A percentile compares a stretch with the other conserved stretches of the same genome.
Conservation (phyloP, 1,140 invertebrate species). For the Homarus americanus region DNA sequence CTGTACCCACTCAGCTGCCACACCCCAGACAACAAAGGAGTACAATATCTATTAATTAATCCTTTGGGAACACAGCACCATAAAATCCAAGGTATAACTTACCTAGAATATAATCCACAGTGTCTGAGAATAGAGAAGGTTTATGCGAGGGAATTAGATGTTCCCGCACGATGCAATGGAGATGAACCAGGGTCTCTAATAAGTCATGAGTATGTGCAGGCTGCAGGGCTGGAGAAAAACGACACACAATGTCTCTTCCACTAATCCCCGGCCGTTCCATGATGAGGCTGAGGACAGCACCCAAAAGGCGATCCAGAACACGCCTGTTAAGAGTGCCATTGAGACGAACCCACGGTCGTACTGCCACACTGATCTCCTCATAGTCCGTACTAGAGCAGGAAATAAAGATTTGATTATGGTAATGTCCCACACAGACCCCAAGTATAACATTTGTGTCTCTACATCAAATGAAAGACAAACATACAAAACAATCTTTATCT, state of each 20-base stretch:
- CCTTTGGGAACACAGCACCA: too few relatives aligned
- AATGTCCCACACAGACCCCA: too few relatives aligned
- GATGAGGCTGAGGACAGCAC: conserved; percentile 83
- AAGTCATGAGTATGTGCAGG: conserved; percentile 78
- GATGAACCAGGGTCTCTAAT: conserved; percentile 78
- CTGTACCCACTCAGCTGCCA: too few relatives aligned
- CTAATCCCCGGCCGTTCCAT: conserved; percentile 82
- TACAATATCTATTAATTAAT: too few relatives aligned
- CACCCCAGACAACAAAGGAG: too few relatives aligned
- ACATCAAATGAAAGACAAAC: too few relatives aligned
- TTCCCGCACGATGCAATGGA: conserved; percentile 77
- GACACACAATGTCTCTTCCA: conserved; percentile 67
- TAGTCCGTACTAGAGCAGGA: conserved; percentile 44
- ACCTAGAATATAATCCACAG: conserved; percentile 54
- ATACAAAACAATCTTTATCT: too few relatives aligned
- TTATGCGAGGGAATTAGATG: conserved; percentile 24
- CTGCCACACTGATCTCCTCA: conserved; percentile 76
- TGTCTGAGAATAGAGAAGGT: conserved; percentile 66
- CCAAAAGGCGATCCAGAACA: conserved; percentile 85
- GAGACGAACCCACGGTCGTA: conserved; percentile 86
- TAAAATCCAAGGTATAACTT: too few relatives aligned
- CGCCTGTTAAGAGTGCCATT: conserved; percentile 86
- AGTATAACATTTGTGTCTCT: too few relatives aligned
- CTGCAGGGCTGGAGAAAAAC: conserved; percentile 76
- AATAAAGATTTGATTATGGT: background rate